Conservation (phyloP, 2,888 invertebrate genomes). For the Eledona agricola region DNA sequence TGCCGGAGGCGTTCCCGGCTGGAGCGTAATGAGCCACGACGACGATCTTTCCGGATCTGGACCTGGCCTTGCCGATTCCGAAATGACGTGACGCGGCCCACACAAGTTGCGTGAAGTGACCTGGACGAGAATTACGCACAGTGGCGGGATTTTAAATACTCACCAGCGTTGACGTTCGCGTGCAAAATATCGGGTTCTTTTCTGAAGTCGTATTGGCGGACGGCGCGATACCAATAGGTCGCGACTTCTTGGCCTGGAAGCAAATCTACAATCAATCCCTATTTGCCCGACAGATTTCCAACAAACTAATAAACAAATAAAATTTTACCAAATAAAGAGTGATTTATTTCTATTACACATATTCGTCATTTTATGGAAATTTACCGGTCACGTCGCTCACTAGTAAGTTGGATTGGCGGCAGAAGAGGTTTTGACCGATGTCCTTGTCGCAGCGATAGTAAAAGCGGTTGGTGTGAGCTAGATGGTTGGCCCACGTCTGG, state of each 20-base stretch:
- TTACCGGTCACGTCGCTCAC: slow-evolving; percentile 75
- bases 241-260: slow-evolving; percentile 79
- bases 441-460: slow-evolving; percentile 79
- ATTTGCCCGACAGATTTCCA: no score
- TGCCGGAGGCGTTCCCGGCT: slow-evolving; percentile 78
- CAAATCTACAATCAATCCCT: no score
- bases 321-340: slow-evolving; percentile 13
- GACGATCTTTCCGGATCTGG: slow-evolving; percentile 79
- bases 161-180: slow-evolving; percentile 82
- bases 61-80: slow-evolving; percentile 83
- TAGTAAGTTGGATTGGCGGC: slow-evolving; percentile 73
- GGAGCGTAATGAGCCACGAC: slow-evolving; percentile 88
- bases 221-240: slow-evolving; percentile 83
- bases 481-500: slow-evolving; percentile 88
- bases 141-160: slow-evolving; percentile 39
- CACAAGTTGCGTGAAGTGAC: slow-evolving; percentile 88
- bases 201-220: slow-evolving; percentile 77
- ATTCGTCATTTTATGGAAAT: slow-evolving; percentile 2
- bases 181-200: slow-evolving; percentile 78
- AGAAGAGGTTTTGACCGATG: slow-evolving; percentile 83
- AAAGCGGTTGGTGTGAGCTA: slow-evolving; percentile 83
- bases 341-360: background rate
- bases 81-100: slow-evolving; percentile 81
- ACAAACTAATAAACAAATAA: background rate
- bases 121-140: slow-evolving; percentile 61